Evolutionary conservation across 1,140 invertebrate species (phyloP).

Genomic region (Bombus haemorrhoidalis): DNA sequence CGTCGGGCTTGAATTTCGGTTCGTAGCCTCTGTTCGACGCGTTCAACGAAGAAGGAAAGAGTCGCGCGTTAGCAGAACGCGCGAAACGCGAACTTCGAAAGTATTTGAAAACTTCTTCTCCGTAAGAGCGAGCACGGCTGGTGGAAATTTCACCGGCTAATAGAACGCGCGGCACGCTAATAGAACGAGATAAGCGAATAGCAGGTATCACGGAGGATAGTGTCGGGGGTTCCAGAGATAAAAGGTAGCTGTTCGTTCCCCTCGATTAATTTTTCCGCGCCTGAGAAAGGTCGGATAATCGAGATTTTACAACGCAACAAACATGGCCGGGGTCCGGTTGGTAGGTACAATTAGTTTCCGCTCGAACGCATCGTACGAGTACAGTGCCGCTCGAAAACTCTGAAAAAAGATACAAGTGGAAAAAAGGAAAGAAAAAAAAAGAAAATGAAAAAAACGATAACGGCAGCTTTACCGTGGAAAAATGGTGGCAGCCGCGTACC

Average conservation of each 20-base stretch:
- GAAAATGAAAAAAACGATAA: neutral
- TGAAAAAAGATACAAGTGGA: too few species aligned
- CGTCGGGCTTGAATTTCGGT: neutral
- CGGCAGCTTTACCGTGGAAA: neutral
- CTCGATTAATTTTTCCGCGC: neutral
- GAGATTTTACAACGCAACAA: slow-evolving; percentile 4
- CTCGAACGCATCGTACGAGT: neutral
- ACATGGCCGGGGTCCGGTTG: neutral
- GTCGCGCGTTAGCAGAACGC: neutral
- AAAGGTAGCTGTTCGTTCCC: neutral
- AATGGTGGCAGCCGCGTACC: too few species aligned
- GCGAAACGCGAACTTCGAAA: neutral
- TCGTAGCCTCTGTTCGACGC: neutral
- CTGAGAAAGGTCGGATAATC: neutral
- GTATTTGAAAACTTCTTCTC: neutral
- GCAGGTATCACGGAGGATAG: neutral
- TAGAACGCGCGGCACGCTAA: neutral
- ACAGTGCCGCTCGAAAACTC: neutral
- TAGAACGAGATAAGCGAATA: neutral
- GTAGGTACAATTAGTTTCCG: neutral
- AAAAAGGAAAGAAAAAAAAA: too few species aligned
- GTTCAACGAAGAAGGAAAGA: neutral
- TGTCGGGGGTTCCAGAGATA: neutral
- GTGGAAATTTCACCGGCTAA: neutral
- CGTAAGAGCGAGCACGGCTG: neutral